Conservation (phyloP, 2,888 invertebrate species). For the Priocnemis perturbator region DNA sequence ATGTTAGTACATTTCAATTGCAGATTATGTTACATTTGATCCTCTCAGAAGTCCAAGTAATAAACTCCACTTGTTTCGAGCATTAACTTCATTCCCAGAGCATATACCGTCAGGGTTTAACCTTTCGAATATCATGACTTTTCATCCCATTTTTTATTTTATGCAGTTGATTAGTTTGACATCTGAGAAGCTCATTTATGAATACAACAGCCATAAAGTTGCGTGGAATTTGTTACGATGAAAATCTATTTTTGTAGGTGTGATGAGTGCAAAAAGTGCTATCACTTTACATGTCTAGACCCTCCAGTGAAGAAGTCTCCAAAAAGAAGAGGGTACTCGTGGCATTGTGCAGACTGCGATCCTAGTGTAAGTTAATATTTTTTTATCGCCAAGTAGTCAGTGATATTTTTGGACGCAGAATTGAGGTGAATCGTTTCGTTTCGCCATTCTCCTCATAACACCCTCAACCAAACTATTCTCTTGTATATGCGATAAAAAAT, state of each 20-base stretch:
- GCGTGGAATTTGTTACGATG: too few species aligned
- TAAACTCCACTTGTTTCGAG: not conserved
- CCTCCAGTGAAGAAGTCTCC: conserved; percentile 96
- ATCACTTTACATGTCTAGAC: conserved; percentile 94
- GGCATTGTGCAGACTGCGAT: conserved; percentile 98
- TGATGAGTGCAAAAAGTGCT: conserved; percentile 92
- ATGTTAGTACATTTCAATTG: conserved; percentile 76
- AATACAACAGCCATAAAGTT: too few species aligned
- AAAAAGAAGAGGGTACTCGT: conserved; percentile 94
- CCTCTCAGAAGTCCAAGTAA: not conserved
- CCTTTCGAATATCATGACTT: too few species aligned
- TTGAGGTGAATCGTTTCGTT: conserved; percentile 51
- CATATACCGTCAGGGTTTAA: too few species aligned
- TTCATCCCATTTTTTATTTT: not conserved
- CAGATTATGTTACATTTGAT: conserved; percentile 15
- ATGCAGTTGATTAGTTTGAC: not conserved
- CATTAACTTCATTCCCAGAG: conserved; percentile 3
- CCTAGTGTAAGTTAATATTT: conserved; percentile 83
- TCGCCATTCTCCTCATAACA: conserved; percentile 11
- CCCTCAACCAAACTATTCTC: conserved; percentile 2
- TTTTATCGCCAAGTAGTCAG: conserved; percentile 35
- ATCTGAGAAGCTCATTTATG: too few species aligned
- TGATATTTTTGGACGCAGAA: conserved; percentile 29
- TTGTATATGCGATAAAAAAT: conserved; percentile 1
- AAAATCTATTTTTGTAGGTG: conserved; percentile 79